Conservation (phyloP, 2,888 invertebrate species). For the Andrena fulva region DNA sequence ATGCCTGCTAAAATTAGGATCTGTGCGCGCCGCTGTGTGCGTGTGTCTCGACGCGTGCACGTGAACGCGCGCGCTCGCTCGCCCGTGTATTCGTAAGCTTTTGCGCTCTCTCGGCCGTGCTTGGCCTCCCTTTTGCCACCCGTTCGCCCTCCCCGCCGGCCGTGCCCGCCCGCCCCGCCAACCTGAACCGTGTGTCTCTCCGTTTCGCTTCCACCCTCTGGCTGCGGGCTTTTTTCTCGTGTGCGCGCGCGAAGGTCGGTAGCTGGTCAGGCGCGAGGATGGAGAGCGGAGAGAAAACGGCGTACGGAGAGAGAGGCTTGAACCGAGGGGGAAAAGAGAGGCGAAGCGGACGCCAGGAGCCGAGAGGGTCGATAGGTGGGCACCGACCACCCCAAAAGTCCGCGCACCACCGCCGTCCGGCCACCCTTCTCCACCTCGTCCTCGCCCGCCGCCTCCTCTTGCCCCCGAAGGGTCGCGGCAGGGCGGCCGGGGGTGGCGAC, state of each 20-base stretch:
- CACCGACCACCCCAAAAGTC: slow-evolving; percentile 76
- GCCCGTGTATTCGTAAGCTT: slow-evolving; percentile 61
- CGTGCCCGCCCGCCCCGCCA: not conserved
- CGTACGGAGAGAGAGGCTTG: slow-evolving; percentile 37
- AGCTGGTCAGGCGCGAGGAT: slow-evolving; percentile 64
- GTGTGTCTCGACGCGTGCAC: slow-evolving; percentile 38
- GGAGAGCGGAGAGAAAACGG: slow-evolving; percentile 58
- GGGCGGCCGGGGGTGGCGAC: slow-evolving; percentile 66
- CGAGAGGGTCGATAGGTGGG: slow-evolving; percentile 82
- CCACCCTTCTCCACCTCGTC: slow-evolving; percentile 40
- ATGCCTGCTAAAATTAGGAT: slow-evolving; percentile 81
- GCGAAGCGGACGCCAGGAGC: slow-evolving; percentile 60
- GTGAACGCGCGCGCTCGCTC: slow-evolving; percentile 3
- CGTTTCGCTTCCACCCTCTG: slow-evolving; percentile 43
- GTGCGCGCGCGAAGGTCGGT: slow-evolving; percentile 74
- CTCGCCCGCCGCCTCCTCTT: slow-evolving; percentile 34
- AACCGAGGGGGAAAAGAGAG: slow-evolving; percentile 35
- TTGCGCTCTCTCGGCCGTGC: slow-evolving; percentile 64
- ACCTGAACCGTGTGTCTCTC: slow-evolving; percentile 28
- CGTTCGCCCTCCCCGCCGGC: slow-evolving; percentile 1
- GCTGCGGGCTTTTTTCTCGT: slow-evolving; percentile 68
- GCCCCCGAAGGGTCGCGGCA: slow-evolving; percentile 59
- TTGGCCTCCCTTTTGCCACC: slow-evolving; percentile 50
- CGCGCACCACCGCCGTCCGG: slow-evolving; percentile 64
- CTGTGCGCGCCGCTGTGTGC: slow-evolving; percentile 64